phyloP scores from a whole-genome alignment of 2,888 invertebrate species.

The Rhopalosiphum nymphaeae region DNA sequence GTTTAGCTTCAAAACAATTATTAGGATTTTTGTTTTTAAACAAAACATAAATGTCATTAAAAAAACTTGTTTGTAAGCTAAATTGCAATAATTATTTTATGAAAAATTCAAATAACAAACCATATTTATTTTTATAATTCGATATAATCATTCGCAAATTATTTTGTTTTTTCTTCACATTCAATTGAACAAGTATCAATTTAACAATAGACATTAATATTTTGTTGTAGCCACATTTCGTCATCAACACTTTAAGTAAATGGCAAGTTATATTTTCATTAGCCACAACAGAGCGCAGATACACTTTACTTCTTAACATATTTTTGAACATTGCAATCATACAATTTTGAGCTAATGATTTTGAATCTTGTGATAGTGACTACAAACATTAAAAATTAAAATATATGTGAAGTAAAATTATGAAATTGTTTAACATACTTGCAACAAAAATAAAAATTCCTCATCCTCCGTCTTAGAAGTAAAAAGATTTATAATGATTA shows the following conservation, averaged over 20 bases:
- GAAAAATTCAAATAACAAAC: not conserved
- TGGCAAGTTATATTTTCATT: slow-evolving; percentile 53
- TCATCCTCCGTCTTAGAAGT: slow-evolving; percentile 24
- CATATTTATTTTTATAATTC: slow-evolving; percentile 53
- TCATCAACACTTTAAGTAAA: slow-evolving; percentile 57
- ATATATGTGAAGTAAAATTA: slow-evolving; percentile 1
- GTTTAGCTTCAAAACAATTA: not conserved
- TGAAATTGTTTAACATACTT: slow-evolving; percentile 34
- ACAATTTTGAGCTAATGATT: slow-evolving; percentile 19
- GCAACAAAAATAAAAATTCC: slow-evolving; percentile 45
- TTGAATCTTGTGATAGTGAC: slow-evolving; percentile 46
- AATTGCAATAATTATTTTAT: not conserved
- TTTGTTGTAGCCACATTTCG: slow-evolving; percentile 51
- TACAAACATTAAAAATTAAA: slow-evolving; percentile 24
- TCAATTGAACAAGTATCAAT: slow-evolving; percentile 14
- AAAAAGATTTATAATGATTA: slow-evolving; percentile 42
- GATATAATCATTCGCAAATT: slow-evolving; percentile 26
- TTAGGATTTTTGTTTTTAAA: not conserved
- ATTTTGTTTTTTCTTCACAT: slow-evolving; percentile 15
- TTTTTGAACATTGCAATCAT: slow-evolving; percentile 36
- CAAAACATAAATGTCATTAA: not conserved
- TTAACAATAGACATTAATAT: slow-evolving; percentile 48
- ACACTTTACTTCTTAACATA: slow-evolving; percentile 40
- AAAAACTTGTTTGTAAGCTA: not conserved
- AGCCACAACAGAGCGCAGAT: not conserved